Base-by-base conservation (phyloP, 2,888 invertebrate species). In the Trilocha varians region DNA sequence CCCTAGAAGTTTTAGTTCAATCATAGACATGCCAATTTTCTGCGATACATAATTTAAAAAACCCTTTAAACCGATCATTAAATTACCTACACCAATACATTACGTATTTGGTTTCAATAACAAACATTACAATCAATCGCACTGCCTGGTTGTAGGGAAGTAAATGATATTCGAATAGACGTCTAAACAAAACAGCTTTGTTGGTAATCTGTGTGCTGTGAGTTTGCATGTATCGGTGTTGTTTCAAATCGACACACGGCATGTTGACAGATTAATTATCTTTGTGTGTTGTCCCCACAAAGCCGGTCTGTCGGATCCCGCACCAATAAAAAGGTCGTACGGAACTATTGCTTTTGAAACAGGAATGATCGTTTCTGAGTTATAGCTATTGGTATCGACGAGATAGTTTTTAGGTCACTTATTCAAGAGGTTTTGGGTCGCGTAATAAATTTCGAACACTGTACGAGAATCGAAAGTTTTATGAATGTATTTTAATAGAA, bases 251-350 rank as follows among this genome's bases (percentile, higher is more conserved):
- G 25, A 25, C 6, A 25, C 25, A 25, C 25, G 25, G 3, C 25
- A 9, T 51, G 57, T 59, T 63, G 59, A 55, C 61, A 61, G 49
- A 50, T 59, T 64, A 48, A 60, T 63, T 62, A 57, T 55, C 49
- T 49, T 48, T 52, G 50, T 56, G 46, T 48, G 45, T 48, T 45
- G 42, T 44, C 44, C 41, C 45, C 46, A 46, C 46, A 50, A 50
- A 35, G 25, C 42, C 25, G 16, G 25, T 40, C 36, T 16, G 38
- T 14, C 38, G 11, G 36, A 16, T 33, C 41, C 38, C 38, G 38
- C 42, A 32, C 32, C 34, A 41, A 38, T 38, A 42, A 42, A 40
- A 42, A 38, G 32, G 16, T 35, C 35, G n/a, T 8, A 32, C 16
- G 34, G 38, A 38, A 38, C 38, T 38, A 42, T 36, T 37, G 34